Evolutionary conservation across 2,797 vertebrate genomes (phyloP).

Genomic region (Prunella strophiata): DNA sequence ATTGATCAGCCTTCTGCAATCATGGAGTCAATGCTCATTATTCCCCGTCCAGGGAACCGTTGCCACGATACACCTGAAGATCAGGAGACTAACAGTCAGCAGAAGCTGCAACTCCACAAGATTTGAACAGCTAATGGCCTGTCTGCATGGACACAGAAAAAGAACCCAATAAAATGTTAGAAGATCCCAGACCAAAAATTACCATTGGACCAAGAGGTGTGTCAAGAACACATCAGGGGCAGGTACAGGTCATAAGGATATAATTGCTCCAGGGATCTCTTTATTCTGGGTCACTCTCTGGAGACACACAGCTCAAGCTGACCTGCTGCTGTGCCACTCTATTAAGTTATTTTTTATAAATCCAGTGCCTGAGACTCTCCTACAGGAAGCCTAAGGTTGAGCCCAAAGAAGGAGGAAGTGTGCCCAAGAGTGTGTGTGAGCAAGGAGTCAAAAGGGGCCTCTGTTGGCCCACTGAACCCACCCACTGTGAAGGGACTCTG

Average conservation of each 20-base stretch:
- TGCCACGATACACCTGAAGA: not conserved
- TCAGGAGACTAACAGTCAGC: not conserved
- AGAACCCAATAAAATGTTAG: not conserved
- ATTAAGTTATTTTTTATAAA: too few relatives aligned
- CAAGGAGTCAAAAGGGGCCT: not conserved
- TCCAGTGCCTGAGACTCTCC: too few relatives aligned
- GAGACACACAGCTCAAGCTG: not conserved
- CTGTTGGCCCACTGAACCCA: not conserved
- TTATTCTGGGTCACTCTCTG: not conserved
- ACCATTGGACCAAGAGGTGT: not conserved
- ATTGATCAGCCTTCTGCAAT: too few relatives aligned
- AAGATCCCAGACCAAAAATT: not conserved
- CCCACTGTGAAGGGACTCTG: not conserved
- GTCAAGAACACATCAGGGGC: not conserved
- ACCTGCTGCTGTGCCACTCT: not conserved
- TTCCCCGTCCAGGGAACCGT: too few relatives aligned
- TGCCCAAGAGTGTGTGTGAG: not conserved
- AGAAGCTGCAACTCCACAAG: not conserved
- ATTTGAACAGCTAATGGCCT: not conserved
- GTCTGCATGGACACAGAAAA: not conserved
- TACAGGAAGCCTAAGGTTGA: too few relatives aligned
- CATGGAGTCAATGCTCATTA: too few relatives aligned
- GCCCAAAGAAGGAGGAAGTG: too few relatives aligned
- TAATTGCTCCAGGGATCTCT: not conserved
- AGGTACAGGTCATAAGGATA: not conserved